These are phyloP conservation scores for Calliopum simillimum DNA, from an alignment of 2,888 invertebrate species.

Conservation along the genomic window DNA sequence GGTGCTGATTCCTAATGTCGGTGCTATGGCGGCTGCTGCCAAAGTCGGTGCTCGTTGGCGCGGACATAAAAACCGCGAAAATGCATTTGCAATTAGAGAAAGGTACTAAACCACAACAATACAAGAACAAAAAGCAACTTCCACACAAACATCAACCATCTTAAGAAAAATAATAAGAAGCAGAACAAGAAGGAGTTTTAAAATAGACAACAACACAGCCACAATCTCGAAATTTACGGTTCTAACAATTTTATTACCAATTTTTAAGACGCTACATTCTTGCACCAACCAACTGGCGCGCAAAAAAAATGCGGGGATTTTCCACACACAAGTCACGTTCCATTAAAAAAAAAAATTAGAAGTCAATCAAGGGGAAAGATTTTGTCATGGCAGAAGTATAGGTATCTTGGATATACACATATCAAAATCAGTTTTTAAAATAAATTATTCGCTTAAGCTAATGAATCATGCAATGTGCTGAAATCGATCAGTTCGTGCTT, in stretches of 20 bases:
- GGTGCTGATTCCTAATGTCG: background rate
- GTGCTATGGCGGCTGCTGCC: no score
- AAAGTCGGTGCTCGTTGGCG: constrained; percentile 13
- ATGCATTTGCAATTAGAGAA: constrained; percentile 36
- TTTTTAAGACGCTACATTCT: constrained; percentile 22
- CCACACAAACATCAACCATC: background rate
- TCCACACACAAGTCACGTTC: no score
- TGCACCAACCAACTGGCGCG: constrained; percentile 2
- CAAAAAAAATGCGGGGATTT: no score
- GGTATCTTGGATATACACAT: no score
- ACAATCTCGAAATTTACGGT: constrained; percentile 30
- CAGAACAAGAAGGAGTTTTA: background rate
- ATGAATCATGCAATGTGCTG: no score
- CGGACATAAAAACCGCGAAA: constrained; percentile 31
- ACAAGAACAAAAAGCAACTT: constrained; percentile 5
- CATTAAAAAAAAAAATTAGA: no score
- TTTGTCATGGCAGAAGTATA: no score
- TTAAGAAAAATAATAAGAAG: background rate
- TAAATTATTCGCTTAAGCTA: no score
- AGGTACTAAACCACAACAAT: constrained; percentile 28
- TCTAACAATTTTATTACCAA: constrained; percentile 22
- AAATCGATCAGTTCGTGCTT: no score
- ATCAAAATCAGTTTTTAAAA: no score
- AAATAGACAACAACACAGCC: background rate
- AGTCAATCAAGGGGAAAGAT: no score